These are phyloP conservation scores for Drosophila villosipedis DNA, from an alignment of 2,888 invertebrate genomes.

Conservation along the genomic window DNA sequence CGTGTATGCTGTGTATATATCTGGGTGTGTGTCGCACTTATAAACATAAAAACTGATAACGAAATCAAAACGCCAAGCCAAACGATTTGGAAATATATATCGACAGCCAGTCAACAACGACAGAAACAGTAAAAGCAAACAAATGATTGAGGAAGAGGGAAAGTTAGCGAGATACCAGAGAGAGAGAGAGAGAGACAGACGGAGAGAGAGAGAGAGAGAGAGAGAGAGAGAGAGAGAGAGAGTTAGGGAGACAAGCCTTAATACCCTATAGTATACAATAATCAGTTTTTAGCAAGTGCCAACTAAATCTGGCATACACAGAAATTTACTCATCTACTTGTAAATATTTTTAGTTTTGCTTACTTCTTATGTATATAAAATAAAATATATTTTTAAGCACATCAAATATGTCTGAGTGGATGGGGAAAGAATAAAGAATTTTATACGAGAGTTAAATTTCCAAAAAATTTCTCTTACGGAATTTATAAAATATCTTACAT, in stretches of 20 bases:
- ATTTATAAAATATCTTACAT: background rate
- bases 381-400: background rate
- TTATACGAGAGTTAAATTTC: background rate
- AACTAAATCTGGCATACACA: background rate
- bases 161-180: background rate
- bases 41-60: conserved; percentile 81
- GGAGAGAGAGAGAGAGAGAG: background rate
- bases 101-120: conserved; percentile 42
- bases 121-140: conserved; percentile 5
- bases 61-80: conserved; percentile 81
- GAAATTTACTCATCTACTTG: background rate
- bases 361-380: background rate
- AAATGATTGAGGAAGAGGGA: background rate
- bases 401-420: background rate
- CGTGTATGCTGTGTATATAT: conserved; percentile 16
- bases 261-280: conserved; percentile 7
- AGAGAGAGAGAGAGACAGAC: background rate
- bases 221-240: background rate
- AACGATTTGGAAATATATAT: conserved; percentile 75
- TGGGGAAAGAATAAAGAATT: background rate
- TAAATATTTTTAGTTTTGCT: background rate
- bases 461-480: background rate
- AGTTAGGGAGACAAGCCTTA: background rate
- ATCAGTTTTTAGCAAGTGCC: background rate
- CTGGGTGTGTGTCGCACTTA: conserved; percentile 65